Base-by-base conservation (phyloP, 2,797 vertebrate genomes). In the Pampus argenteus region DNA sequence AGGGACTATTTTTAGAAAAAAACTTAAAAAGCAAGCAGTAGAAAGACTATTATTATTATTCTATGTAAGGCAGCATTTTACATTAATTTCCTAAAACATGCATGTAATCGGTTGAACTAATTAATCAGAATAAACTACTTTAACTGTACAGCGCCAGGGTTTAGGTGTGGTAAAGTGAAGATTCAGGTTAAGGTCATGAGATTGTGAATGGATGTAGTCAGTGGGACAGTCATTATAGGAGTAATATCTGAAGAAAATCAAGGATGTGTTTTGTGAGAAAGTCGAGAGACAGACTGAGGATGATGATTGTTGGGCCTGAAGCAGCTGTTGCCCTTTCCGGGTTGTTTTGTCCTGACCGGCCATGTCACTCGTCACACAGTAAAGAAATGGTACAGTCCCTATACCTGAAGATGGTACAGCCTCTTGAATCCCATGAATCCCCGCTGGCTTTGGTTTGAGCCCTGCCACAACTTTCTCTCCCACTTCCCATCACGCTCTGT, bases 241-340 rank as follows among this genome's bases (percentile, higher is more conserved):
- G 26, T 78, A 66, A 51, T 54, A 50, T 28, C 23, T 65, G 45
- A n/a, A 74, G 66, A 66, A 69, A 63, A 67, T 63, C 23, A 52
- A 55, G 62, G 20, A 52, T 13, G 52, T 51, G 59, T 70, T 70
- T 76, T 55, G 64, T n/a, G 23, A 40, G 55, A 22, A 51, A n/a
- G 72, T 60, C 15, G 18, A 74, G 83, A 85, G 69, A 72, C 72
- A 86, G 84, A 92, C 83, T 71, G 74, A 83, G 72, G 82, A 69
- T 83, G 91, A 87, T 85, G 73, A 57, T 75, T 77, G 79, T 81
- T 79, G 66, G 74, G 86, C 86, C 91, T 72, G 64, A 42, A 87
- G 85, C 81, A 85, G 82, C 83, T 83, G 76, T 82, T 86, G 80
- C 75, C 71, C 75, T 80, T 81, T 77, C 44, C 51, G 56, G 45